Evolutionary conservation across 2,113 vertebrate species (phyloP).

Genomic region (Egretta garzetta): DNA sequence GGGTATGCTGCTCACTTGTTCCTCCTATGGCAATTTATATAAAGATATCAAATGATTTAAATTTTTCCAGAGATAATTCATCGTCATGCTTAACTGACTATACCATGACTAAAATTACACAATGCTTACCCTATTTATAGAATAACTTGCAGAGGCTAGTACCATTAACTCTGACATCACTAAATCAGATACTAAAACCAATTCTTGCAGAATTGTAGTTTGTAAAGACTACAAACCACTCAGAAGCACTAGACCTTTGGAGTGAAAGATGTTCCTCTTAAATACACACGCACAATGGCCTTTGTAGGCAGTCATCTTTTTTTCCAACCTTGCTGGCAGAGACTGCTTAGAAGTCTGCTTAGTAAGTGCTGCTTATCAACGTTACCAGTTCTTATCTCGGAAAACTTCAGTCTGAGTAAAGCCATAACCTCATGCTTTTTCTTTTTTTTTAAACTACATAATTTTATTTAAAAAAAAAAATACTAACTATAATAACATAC

Average conservation of each 20-base stretch:
- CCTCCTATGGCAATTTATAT: neutral
- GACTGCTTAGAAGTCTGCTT: neutral
- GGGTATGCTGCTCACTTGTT: neutral
- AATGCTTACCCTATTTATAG: neutral
- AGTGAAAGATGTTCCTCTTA: neutral
- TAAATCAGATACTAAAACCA: neutral
- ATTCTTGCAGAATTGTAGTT: neutral
- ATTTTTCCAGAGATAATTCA: slow-evolving; percentile 48
- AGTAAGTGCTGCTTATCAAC: neutral
- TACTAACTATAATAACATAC: neutral
- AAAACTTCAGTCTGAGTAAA: slow-evolving; percentile 1
- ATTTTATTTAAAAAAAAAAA: neutral
- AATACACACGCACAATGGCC: neutral
- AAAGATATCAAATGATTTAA: neutral
- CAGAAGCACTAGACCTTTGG: neutral
- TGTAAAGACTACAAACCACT: neutral
- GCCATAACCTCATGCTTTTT: neutral
- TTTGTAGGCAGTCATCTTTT: neutral
- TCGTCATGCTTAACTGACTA: slow-evolving; percentile 33
- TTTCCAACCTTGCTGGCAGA: neutral
- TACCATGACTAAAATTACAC: slow-evolving; percentile 2
- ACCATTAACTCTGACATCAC: neutral
- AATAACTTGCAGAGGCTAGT: neutral
- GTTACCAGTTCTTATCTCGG: neutral
- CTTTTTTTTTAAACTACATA: neutral